Evolutionary conservation across 2,888 invertebrate species (phyloP).

Genomic region (Exocentrus adspersus): DNA sequence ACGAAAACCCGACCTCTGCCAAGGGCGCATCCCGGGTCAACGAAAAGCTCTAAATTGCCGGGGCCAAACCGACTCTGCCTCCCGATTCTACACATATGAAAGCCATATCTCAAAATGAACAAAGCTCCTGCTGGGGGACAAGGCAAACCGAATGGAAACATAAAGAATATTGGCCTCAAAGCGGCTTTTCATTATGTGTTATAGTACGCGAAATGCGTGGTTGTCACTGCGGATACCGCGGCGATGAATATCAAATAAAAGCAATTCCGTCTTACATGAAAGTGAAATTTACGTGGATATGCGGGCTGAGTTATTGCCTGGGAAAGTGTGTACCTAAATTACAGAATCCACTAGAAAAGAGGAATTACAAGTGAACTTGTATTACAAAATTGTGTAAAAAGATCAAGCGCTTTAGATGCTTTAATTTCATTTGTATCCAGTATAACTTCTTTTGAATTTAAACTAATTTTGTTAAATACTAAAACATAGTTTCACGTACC

Average conservation of each 20-base stretch:
- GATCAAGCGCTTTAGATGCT: no score
- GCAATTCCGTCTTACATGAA: not conserved
- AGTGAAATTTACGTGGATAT: not conserved
- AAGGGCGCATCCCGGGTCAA: not conserved
- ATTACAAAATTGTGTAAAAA: no score
- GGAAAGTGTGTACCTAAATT: no score
- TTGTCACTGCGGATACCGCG: no score
- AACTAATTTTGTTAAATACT: no score
- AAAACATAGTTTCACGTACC: no score
- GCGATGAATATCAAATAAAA: slow-evolving; percentile 29
- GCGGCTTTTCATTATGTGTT: slow-evolving; percentile 37
- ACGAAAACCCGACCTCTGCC: not conserved
- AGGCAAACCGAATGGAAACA: slow-evolving; percentile 33
- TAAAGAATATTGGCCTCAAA: slow-evolving; percentile 38
- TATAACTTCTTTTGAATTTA: no score
- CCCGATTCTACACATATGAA: slow-evolving; percentile 34
- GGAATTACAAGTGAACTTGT: no score
- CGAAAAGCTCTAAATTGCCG: not conserved
- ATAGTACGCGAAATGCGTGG: no score
- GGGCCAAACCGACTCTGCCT: not conserved
- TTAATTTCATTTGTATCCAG: no score
- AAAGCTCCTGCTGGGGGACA: slow-evolving; percentile 25
- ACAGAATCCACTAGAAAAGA: no score
- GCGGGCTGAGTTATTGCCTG: no score
- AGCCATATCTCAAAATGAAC: slow-evolving; percentile 38